Evolutionary conservation across 1,140 invertebrate genomes (phyloP).

Genomic region (Patella vulgata): DNA sequence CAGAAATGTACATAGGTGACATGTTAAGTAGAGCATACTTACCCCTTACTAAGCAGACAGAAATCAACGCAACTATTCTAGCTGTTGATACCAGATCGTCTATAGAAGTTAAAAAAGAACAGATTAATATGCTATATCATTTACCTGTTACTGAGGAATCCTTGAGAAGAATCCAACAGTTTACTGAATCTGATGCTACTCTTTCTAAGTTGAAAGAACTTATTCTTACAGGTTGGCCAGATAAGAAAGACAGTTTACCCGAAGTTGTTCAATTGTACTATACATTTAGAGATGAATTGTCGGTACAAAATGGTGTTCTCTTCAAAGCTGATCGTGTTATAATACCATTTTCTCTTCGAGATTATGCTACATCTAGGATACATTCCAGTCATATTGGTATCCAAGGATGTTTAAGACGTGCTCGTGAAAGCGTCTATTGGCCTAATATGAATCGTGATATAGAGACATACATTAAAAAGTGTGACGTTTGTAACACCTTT

Average conservation of each 20-base stretch:
- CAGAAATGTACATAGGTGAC: too few relatives aligned
- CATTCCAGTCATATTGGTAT: conserved; percentile 29
- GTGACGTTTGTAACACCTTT: conserved; percentile 7
- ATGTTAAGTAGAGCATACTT: too few relatives aligned
- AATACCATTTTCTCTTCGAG: conserved; percentile 18
- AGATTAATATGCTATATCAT: too few relatives aligned
- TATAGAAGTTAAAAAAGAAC: too few relatives aligned
- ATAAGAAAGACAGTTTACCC: background rate
- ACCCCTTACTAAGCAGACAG: too few relatives aligned
- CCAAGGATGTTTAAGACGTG: conserved; percentile 10
- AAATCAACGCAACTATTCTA: too few relatives aligned
- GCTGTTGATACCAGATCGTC: too few relatives aligned
- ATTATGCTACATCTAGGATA: conserved; percentile 7
- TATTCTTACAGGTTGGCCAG: conserved; percentile 31
- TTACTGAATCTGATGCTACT: too few relatives aligned
- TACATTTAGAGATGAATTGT: conserved; percentile 17
- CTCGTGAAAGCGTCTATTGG: conserved; percentile 17
- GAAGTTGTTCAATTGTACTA: conserved; percentile 8
- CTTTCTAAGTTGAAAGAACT: too few relatives aligned
- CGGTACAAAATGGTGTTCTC: conserved; percentile 15
- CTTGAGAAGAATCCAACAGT: too few relatives aligned
- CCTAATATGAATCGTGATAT: conserved; percentile 16
- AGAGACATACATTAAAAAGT: conserved; percentile 6
- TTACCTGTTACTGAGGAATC: too few relatives aligned
- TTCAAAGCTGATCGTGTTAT: conserved; percentile 24